Percentiles rank a stretch among this genome's conserved stretches.
phyloP scores from a whole-genome alignment of 2,888 invertebrate species.

The Pseudanteris insignis region DNA sequence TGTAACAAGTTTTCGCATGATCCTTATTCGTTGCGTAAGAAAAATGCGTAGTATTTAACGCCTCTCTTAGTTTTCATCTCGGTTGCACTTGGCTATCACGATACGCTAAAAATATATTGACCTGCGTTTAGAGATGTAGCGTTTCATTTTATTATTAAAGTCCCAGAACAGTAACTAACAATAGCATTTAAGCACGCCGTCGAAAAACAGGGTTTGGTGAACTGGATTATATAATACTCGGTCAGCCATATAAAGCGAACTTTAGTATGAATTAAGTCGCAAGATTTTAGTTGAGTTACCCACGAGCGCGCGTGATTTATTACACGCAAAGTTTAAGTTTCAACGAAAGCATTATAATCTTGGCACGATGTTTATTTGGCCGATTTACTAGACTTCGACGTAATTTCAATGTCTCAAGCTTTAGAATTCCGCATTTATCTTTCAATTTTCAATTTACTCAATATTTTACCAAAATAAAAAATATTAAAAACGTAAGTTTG shows the following conservation, averaged over 20 bases:
- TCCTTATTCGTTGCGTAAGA: slow-evolving; percentile 16
- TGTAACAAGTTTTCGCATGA: slow-evolving; percentile 10
- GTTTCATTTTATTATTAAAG: slow-evolving; percentile 63
- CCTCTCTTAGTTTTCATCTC: slow-evolving; percentile 28
- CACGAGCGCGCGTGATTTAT: slow-evolving; percentile 5
- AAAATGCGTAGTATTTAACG: slow-evolving; percentile 34
- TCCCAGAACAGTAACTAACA: slow-evolving; percentile 53
- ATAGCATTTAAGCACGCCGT: slow-evolving; percentile 53
- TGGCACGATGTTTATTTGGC: neutral
- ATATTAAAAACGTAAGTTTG: too few relatives aligned
- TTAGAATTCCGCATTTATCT: too few relatives aligned
- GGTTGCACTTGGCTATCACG: slow-evolving; percentile 30
- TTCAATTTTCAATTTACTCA: too few relatives aligned
- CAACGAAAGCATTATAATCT: slow-evolving; percentile 6
- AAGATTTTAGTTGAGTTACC: slow-evolving; percentile 6
- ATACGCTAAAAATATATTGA: slow-evolving; percentile 62
- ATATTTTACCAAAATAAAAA: too few relatives aligned
- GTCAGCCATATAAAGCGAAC: slow-evolving; percentile 12
- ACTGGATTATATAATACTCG: slow-evolving; percentile 55
- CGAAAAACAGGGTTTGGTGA: slow-evolving; percentile 59
- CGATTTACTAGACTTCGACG: slow-evolving; percentile 1
- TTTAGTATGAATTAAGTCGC: slow-evolving; percentile 20
- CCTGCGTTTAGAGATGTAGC: slow-evolving; percentile 61
- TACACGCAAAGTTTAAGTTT: slow-evolving; percentile 13
- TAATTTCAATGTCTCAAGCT: too few relatives aligned